Base-by-base conservation (phyloP, 2,113 vertebrate species). In the Mus pahari region DNA sequence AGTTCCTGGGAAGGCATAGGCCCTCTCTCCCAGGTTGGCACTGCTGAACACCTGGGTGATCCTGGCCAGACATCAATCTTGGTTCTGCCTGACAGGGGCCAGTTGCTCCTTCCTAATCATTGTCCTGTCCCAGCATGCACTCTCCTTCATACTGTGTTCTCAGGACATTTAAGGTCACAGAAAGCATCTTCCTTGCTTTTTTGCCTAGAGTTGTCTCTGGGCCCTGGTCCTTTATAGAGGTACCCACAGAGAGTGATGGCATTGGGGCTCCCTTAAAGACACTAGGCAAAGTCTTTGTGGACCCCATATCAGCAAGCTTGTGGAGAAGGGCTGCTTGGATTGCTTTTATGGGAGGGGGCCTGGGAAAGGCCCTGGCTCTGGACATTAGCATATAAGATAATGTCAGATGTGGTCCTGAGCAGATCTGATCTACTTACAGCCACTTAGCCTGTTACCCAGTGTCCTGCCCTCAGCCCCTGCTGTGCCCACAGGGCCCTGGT, bases 381-480 rank as follows among this genome's bases (percentile, higher is more conserved):
- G n/a, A 58, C 36, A 48, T 45, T 36, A 17, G 68, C 83, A 4
- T 39, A 36, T 36, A 20, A 33, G 70, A 58, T 31, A 13, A 19
- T 39, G n/a, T 71, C 50, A 48, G 19, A 14, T 73, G 66, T 75
- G 71, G 33, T 31, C n/a, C 89, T 39, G 6, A 53, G 45, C 26
- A 31, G 75, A 70, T 81, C 45, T 12, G 20, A 16, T 48, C 24
- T 64, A 55, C 83, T 81, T 84, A 36, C 1, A 4, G 5, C 42
- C 6, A 9, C 82, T 55, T 48, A 4, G 55, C 48, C 48, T 2
- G 0, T 31, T 16, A 19, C n/a, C 50, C 0, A 28, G 17, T 9
- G 36, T 4, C 20, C 13, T 3, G 1, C 84, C 64, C 12, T n/a
- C 8, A 36, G 45, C 2, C 42, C 19, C 55, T 45, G 62, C 64